Conservation (phyloP, 2,113 vertebrate species). For the Mungos mungo region DNA sequence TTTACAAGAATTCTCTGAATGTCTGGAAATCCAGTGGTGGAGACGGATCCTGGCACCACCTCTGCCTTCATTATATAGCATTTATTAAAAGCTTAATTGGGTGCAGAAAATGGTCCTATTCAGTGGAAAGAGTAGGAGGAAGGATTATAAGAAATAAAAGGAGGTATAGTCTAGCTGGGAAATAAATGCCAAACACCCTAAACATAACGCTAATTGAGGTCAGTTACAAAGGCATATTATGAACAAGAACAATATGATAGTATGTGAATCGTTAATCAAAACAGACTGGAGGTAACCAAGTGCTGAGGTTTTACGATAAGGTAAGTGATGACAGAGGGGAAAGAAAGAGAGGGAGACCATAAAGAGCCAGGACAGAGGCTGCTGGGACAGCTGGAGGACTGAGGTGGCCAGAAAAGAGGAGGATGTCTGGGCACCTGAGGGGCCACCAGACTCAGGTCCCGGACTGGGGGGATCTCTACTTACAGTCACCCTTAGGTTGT, state of each 20-base stretch:
- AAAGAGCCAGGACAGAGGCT: neutral
- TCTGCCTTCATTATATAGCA: slow-evolving; percentile 33
- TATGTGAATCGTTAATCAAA: neutral
- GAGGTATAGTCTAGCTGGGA: neutral
- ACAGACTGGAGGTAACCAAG: neutral
- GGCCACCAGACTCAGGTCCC: neutral
- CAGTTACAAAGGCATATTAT: neutral
- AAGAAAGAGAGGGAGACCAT: neutral
- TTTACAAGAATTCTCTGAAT: slow-evolving; percentile 68
- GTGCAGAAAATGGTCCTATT: slow-evolving; percentile 47
- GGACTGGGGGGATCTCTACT: neutral
- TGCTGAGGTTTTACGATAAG: neutral
- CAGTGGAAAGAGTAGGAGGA: slow-evolving; percentile 37
- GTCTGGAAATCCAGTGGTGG: slow-evolving; percentile 58
- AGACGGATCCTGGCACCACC: neutral
- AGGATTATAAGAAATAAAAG: slow-evolving; percentile 52
- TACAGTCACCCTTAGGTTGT: neutral
- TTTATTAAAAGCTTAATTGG: slow-evolving; percentile 55
- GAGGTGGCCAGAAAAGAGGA: neutral
- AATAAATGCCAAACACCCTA: neutral
- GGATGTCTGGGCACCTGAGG: neutral
- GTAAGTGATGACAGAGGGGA: neutral
- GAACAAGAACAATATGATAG: neutral
- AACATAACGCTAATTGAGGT: neutral
- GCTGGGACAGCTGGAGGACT: neutral